Conservation (phyloP, 1,140 invertebrate species). For the Magallana angulata region DNA sequence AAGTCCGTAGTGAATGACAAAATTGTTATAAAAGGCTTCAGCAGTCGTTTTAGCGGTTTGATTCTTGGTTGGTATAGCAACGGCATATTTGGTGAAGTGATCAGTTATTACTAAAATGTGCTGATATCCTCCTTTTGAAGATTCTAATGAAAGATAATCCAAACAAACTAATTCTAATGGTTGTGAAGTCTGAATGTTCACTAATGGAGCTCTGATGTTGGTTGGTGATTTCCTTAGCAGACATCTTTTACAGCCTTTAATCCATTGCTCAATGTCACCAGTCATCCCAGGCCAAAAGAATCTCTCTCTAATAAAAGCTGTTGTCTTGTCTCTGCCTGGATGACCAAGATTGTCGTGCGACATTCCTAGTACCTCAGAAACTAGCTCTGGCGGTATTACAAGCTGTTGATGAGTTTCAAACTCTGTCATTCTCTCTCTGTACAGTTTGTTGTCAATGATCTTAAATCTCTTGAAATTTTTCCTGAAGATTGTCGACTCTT, state of each 20-base stretch:
- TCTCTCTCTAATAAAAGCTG: constrained; percentile 27
- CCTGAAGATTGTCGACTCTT: too few species aligned
- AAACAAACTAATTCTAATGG: constrained; percentile 53
- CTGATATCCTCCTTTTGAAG: constrained; percentile 26
- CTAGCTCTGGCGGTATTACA: too few species aligned
- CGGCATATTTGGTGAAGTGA: constrained; percentile 77
- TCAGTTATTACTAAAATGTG: constrained; percentile 75
- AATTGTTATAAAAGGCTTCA: constrained; percentile 70
- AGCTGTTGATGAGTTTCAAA: too few species aligned
- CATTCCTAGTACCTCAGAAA: too few species aligned
- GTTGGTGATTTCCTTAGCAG: constrained; percentile 40
- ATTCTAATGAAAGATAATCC: constrained; percentile 45
- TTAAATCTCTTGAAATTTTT: too few species aligned
- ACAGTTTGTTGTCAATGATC: too few species aligned
- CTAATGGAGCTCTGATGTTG: constrained; percentile 37
- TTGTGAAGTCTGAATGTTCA: constrained; percentile 39
- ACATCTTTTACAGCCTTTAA: constrained; percentile 27
- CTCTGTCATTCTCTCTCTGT: too few species aligned
- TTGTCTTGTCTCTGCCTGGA: constrained; percentile 37
- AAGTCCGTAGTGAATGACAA: constrained; percentile 75
- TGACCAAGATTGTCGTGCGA: too few species aligned
- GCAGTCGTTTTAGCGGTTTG: constrained; percentile 76
- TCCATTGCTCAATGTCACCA: constrained; percentile 38
- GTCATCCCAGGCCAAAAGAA: constrained; percentile 37
- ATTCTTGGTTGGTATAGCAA: constrained; percentile 76